Conservation (phyloP, 2,888 invertebrate species). For the Diloba caeruleocephala region DNA sequence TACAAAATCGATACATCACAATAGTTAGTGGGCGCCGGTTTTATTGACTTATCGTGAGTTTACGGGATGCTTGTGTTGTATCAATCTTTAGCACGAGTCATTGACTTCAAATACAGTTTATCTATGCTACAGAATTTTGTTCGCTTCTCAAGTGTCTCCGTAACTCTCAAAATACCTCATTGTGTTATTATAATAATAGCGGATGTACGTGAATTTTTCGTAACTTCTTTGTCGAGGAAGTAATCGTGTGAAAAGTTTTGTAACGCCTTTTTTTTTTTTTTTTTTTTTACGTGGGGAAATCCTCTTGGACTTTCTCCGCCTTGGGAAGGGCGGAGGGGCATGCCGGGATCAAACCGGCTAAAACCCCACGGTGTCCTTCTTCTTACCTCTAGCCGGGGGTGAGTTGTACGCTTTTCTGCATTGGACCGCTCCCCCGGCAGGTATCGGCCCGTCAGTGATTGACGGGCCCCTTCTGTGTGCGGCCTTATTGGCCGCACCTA, state of each 20-base stretch:
- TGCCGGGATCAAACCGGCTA: too few relatives aligned
- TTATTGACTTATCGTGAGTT: conserved; percentile 31
- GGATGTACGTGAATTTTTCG: conserved; percentile 82
- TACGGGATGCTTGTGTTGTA: conserved; percentile 24
- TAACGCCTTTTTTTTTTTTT: too few relatives aligned
- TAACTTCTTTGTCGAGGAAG: conserved; percentile 85
- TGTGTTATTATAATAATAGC: conserved; percentile 76
- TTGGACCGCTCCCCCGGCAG: too few relatives aligned
- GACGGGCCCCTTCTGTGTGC: too few relatives aligned
- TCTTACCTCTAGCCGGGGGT: too few relatives aligned
- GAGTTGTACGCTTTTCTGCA: too few relatives aligned
- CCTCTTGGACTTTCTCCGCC: too few relatives aligned
- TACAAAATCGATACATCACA: conserved; percentile 12
- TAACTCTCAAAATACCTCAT: conserved; percentile 76
- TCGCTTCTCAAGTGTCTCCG: conserved; percentile 71
- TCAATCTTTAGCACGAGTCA: conserved; percentile 45
- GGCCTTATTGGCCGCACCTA: too few relatives aligned
- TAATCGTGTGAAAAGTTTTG: conserved; percentile 82
- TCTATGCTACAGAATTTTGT: conserved; percentile 35
- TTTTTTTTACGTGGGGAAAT: too few relatives aligned
- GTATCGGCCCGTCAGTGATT: too few relatives aligned
- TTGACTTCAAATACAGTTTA: conserved; percentile 55
- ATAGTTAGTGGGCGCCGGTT: conserved; percentile 8
- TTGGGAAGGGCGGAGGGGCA: too few relatives aligned
- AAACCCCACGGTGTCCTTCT: too few relatives aligned